Evolutionary conservation across 2,797 vertebrate species (phyloP), one percentile per base, ranked within the genome.

Genomic region (Trachops cirrhosus): DNA sequence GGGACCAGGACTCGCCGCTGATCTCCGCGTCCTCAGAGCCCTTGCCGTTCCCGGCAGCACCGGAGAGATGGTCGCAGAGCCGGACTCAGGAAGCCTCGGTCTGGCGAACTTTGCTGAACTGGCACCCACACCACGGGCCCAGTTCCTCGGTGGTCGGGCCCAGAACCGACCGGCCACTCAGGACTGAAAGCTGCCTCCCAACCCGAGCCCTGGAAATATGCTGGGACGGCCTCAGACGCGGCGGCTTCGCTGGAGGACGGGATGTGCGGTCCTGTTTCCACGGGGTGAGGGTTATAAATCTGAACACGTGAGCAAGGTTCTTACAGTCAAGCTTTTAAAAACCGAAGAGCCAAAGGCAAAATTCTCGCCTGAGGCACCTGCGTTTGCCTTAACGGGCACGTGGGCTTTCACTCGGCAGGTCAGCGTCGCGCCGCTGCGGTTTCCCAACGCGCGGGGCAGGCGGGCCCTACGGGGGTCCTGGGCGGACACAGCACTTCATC

Each of bases 271-370:
- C 96, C 82, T 52, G 34, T 91, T 89, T 89, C 86, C 21, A 89
- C 70, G 14, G 29, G 71, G 26, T 83, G 50, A 86, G 67, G 26
- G 79, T 64, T 78, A 89, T 32, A 79, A 46, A 59, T 84, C 89
- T 93, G 57, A 86, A 50, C 79, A 44, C 19, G 52, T 32, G 89
- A 70, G 37, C 15, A 4, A 86, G 46, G 80, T 50, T 24, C 46
- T 94, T 94, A 94, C 91, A 74, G 29, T 91, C 32, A 24, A 92
- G 39, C n/a, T 94, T 89, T 92, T 59, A 78, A 95, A 96, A 70
- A 50, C 46, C n/a, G 78, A 86, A 89, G 18, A 57, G 29, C 34
- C 86, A 85, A 90, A 48, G 10, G 87, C 71, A 70, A 88, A 82
- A 83, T 80, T 79, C 19, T 93, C 82, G 22, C 70, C 77, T 4